Conservation (phyloP, 2,888 invertebrate genomes). For the Acleris emargana region DNA sequence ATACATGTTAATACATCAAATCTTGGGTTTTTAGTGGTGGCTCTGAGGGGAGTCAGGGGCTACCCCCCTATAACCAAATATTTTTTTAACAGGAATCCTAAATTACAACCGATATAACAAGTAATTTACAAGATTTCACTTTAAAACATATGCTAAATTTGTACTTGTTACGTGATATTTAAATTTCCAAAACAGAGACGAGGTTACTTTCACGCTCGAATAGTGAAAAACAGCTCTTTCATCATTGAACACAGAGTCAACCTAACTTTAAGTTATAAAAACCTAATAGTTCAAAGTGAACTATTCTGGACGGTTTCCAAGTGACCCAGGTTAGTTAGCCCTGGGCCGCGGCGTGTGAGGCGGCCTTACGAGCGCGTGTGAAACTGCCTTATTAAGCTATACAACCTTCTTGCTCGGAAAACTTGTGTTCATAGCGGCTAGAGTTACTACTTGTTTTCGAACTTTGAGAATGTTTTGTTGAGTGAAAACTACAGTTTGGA, state of each 20-base stretch:
- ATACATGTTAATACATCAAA: no score
- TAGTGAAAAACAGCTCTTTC: no score
- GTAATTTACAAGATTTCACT: no score
- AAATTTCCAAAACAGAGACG: no score
- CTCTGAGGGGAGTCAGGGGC: no score
- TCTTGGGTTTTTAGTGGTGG: no score
- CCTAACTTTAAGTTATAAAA: conserved; percentile 1
- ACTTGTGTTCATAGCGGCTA: conserved; percentile 34
- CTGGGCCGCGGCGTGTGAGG: conserved; percentile 3
- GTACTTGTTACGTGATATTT: no score
- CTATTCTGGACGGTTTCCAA: conserved; percentile 6
- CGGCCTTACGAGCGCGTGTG: conserved; percentile 11
- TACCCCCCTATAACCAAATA: no score
- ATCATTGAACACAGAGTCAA: background rate
- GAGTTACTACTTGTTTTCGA: conserved; percentile 12
- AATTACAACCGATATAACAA: no score
- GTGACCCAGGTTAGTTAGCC: conserved; percentile 14
- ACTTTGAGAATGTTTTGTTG: background rate
- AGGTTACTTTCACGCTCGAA: no score
- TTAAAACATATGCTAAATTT: no score
- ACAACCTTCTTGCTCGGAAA: conserved; percentile 42
- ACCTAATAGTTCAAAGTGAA: conserved; percentile 7
- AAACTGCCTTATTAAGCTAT: conserved; percentile 45
- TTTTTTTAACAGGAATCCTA: no score
- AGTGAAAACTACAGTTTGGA: background rate